These are phyloP conservation scores for Tychaedon coryphoeus DNA, from an alignment of 2,113 vertebrate genomes.

Conservation along the genomic window DNA sequence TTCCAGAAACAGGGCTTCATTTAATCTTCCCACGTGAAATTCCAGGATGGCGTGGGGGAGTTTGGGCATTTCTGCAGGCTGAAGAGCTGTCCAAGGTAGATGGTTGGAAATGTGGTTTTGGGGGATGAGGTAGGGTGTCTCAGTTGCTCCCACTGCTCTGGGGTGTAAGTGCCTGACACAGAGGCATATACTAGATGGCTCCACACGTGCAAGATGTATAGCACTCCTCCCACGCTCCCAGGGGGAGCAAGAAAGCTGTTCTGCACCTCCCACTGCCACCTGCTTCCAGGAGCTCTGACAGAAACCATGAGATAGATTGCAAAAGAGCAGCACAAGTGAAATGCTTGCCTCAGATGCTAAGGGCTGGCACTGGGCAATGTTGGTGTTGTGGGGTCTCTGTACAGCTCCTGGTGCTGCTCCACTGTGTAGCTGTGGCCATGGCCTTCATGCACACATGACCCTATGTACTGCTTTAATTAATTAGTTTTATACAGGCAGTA, in stretches of 20 bases:
- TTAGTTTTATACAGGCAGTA: neutral
- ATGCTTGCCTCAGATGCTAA: rapidly evolving
- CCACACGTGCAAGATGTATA: neutral
- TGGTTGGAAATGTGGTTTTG: neutral
- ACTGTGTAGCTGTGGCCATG: rapidly evolving
- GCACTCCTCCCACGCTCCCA: neutral
- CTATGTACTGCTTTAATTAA: neutral
- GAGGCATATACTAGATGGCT: neutral
- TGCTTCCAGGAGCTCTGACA: neutral
- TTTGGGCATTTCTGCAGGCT: neutral
- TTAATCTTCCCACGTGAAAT: neutral
- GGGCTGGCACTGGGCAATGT: neutral
- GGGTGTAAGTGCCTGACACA: neutral
- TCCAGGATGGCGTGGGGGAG: neutral
- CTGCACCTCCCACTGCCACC: neutral
- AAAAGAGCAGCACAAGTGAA: neutral
- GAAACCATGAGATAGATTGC: neutral
- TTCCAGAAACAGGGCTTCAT: neutral
- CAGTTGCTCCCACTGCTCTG: neutral
- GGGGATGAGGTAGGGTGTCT: neutral
- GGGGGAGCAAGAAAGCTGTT: neutral
- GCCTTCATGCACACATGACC: rapidly evolving
- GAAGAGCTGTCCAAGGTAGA: neutral
- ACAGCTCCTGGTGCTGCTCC: rapidly evolving
- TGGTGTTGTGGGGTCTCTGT: neutral